Evolutionary conservation across 2,797 vertebrate species (phyloP).

Genomic region (Spatula versicolor): DNA sequence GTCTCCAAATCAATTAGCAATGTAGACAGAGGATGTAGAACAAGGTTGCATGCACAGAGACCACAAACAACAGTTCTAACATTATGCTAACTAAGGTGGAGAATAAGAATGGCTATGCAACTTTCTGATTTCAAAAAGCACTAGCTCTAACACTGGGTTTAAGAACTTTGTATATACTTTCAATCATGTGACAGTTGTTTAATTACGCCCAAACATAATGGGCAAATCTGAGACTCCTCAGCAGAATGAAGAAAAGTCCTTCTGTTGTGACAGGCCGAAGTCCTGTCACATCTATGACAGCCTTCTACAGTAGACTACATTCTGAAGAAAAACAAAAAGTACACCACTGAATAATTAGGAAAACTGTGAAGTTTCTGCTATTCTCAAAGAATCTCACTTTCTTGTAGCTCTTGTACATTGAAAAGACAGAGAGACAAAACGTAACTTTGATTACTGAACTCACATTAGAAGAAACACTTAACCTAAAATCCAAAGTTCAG

Average conservation of each 20-base stretch:
- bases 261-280: neutral
- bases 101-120: neutral
- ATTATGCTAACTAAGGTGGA: neutral
- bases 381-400: neutral
- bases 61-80: neutral
- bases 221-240: neutral
- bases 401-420: neutral
- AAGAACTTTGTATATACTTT: neutral
- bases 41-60: neutral
- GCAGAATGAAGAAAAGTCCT: neutral
- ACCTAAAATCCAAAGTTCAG: neutral
- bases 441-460: neutral
- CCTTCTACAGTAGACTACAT: neutral
- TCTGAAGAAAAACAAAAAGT: neutral
- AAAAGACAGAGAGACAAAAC: neutral
- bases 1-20: neutral
- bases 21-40: neutral
- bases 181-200: neutral
- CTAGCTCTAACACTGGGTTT: neutral
- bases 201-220: neutral
- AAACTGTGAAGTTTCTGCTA: neutral
- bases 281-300: neutral
- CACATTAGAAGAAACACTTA: fast-evolving
- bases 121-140: neutral
- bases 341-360: fast-evolving